Conservation (phyloP, 2,113 vertebrate species). For the Gambusia affinis region DNA sequence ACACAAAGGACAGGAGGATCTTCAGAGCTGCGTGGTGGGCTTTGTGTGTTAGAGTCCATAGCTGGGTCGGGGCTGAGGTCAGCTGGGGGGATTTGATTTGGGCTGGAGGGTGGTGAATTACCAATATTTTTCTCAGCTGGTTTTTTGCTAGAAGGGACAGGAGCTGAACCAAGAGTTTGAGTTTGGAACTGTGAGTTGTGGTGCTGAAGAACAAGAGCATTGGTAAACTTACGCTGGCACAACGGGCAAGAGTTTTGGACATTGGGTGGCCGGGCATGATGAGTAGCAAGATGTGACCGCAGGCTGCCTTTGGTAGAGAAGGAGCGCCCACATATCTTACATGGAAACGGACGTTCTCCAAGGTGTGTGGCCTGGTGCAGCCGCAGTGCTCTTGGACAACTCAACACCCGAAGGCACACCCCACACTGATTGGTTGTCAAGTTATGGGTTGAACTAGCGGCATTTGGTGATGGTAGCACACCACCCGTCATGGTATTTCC, state of each 20-base stretch:
- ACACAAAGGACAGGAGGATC: constrained; percentile 73
- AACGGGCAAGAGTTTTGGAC: constrained; percentile 90
- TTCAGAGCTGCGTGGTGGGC: constrained; percentile 44
- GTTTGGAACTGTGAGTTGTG: constrained; percentile 74
- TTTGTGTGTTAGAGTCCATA: constrained; percentile 58
- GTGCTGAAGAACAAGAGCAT: constrained; percentile 91
- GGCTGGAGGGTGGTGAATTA: constrained; percentile 65
- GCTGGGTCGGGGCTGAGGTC: constrained; percentile 75
- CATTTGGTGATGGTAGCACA: constrained; percentile 62
- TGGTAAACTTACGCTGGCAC: constrained; percentile 92
- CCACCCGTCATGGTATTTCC: constrained; percentile 61
- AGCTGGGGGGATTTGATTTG: constrained; percentile 65
- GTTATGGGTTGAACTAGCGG: constrained; percentile 67
- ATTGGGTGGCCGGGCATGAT: constrained; percentile 85
- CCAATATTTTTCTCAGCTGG: constrained; percentile 41
- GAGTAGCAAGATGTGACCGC: constrained; percentile 88
- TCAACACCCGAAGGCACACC: constrained; percentile 88
- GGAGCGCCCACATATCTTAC: constrained; percentile 90
- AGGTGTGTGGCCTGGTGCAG: constrained; percentile 92
- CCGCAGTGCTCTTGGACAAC: constrained; percentile 89
- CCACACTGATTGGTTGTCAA: constrained; percentile 87
- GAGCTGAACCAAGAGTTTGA: constrained; percentile 15
- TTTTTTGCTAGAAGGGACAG: constrained; percentile 36
- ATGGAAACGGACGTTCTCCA: constrained; percentile 90
- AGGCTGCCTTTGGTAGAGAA: constrained; percentile 92